phyloP scores from a whole-genome alignment of 2,888 invertebrate genomes.

The Phortica magna region DNA sequence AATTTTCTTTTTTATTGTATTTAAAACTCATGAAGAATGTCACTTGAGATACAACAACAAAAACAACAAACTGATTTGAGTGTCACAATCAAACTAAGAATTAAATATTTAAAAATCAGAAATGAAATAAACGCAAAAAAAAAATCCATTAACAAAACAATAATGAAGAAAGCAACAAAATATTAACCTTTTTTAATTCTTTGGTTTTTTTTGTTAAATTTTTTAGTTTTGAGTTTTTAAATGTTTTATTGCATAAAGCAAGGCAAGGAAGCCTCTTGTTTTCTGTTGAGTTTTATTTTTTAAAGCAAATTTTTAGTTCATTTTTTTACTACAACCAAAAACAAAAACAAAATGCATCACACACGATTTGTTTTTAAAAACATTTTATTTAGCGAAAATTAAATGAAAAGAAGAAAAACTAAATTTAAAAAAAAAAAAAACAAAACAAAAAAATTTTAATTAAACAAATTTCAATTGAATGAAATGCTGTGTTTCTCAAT shows the following conservation, averaged over 20 bases:
- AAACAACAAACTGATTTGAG: too few relatives aligned
- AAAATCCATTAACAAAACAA: constrained; percentile 23
- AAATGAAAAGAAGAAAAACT: constrained; percentile 48
- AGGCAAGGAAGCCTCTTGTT: constrained; percentile 13
- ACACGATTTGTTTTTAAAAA: constrained; percentile 28
- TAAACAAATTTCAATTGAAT: constrained; percentile 42
- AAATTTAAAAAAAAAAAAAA: constrained; percentile 56
- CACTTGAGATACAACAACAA: too few relatives aligned
- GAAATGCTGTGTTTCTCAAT: constrained; percentile 77
- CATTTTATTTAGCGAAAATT: constrained; percentile 44
- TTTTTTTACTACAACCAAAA: constrained; percentile 27
- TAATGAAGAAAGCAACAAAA: neutral
- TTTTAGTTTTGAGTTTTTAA: constrained; percentile 27
- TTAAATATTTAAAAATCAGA: constrained; percentile 34
- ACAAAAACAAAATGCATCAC: constrained; percentile 32
- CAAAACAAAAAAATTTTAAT: constrained; percentile 46
- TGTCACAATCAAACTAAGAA: neutral
- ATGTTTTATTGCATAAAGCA: constrained; percentile 15
- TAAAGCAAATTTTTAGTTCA: constrained; percentile 27
- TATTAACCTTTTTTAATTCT: neutral
- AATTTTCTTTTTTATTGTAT: neutral
- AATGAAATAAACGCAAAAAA: constrained; percentile 40
- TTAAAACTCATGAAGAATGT: too few relatives aligned
- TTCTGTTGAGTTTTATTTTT: constrained; percentile 29
- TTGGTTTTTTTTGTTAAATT: neutral